Base-by-base conservation (phyloP, 1,140 invertebrate genomes). In the Drosophila sulfurigaster region DNA sequence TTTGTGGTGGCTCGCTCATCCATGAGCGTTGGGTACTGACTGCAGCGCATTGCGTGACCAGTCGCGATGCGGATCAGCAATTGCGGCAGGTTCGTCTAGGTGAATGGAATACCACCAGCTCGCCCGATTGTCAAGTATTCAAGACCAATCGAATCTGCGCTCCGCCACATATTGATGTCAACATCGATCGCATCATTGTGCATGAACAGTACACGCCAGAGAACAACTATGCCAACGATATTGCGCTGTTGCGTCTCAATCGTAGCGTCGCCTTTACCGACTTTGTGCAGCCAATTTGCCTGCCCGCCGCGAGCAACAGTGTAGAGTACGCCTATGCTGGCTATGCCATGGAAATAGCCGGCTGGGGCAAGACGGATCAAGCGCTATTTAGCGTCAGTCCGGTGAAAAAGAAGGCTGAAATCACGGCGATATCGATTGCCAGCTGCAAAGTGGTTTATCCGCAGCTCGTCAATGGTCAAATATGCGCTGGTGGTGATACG, bases 361-460 rank as follows among this genome's bases (percentile, higher is more conserved):
- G 81, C 0, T 86, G 82, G 82, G 81, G 82, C 3, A 75, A 74
- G 1, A 85, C 82, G 5, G 73, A 49, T 20, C n/a, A 62, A 3
- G 10, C 5, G 7, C 48, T 35, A 3, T 32, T 28, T 1, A 60
- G 41, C 0, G 54, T 64, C 2, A 86, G 68, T 52, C 57, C 75
- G 5, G 38, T 83, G 1, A 85, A 85, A 48, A n/a, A 68, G 25
- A 85, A 59, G 46, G 71, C 81, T 0, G 3, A 11, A 1, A 59
- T 83, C 0, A 45, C 46, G 1, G 66, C 46, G 1, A 11, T 72
- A 51, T 63, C 82, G 20, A 30, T 3, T 8, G 20, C 49, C 0
- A 45, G 20, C 10, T 85, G 82, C 5, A 41, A 16, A 4, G 15
- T 43, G 7, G 32, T 56, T 1, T 68, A 69, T 46, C n/a, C 35